Evolutionary conservation across 1,140 invertebrate genomes (phyloP), one percentile per base, ranked within the genome.

Genomic region (Homalodisca vitripennis): DNA sequence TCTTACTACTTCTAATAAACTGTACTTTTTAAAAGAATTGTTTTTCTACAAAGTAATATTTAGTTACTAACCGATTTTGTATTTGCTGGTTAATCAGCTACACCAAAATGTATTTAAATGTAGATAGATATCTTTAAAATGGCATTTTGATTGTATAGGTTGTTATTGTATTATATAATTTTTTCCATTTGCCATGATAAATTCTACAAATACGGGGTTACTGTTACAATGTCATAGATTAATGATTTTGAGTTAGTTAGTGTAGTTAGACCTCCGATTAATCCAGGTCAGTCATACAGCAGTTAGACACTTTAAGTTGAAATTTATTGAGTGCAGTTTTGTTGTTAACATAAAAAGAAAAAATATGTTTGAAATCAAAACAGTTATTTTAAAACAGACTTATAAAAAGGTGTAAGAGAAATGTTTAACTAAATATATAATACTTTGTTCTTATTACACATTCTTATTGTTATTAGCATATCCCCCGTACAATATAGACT

Each of bases 121-220:
- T 60, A 60, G 55, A 60, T 60, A 60, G 3, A 24, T 24, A 60
- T 3, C 55, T 60, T 60, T 60, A 29, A 22, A 60, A 60, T 60
- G 55, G 55, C 55, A 60, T 60, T 60, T 60, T 60, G 55, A 60
- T 60, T 60, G 55, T 60, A 60, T 60, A 60, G 55, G 55, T 60
- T 60, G 24, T 60, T 60, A 60, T 24, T 60, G 55, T 60, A 60
- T 60, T 60, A 29, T 60, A 60, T 60, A 60, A n/a, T 60, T 60
- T 60, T 53, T 60, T 60, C 55, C 55, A 60, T 60, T 60, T 60
- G 55, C 55, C 55, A 60, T 60, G 22, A 60, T 60, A 60, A 60
- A 60, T 13, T 60, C 55, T 60, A 60, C 55, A 60, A n/a, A 27
- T 60, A 27, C 24, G 55, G 55, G 55, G 55, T 60, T 53, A 53